Base-by-base conservation (phyloP, 2,888 invertebrate genomes). In the Biston stratarius region DNA sequence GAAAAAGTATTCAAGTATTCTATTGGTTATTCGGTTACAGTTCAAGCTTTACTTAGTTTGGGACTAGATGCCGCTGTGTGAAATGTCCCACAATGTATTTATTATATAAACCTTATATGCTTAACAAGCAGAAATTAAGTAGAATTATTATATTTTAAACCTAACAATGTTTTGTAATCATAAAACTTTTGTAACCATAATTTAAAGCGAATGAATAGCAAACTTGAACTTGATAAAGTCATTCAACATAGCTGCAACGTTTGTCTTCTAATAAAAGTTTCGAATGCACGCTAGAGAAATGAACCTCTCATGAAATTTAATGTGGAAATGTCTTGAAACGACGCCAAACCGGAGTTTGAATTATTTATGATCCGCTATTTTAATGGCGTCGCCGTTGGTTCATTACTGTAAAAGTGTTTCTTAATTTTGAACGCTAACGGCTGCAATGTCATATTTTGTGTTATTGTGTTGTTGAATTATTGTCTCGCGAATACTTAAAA, bases 261-360 rank as follows among this genome's bases (percentile, higher is more conserved):
- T 36, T 34, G 49, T 14, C 40, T 15, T 33, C 12, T 5, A 44
- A 11, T 15, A 24, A 59, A 67, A 62, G 62, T 55, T 49, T 55
- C 24, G 34, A 67, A 48, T 59, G 48, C 48, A 48, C 58, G 76
- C 82, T 85, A 88, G 90, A 93, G 92, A 94, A 92, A 91, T 92
- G 89, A 89, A 89, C 85, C 83, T 87, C 92, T 93, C 92, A 92
- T 93, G 92, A 93, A 94, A 93, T 91, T 93, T 92, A 90, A 93
- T 92, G 93, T 92, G 87, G 86, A 92, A 91, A 91, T 91, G 88
- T 91, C 91, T 92, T 94, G 93, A 93, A 93, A 90, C 91, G 87
- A 87, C 85, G 94, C 94, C 93, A 94, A 93, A 91, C 87, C 92
- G 81, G 81, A 82, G 85, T 77, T 81, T 93, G 93, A 92, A 93